Evolutionary conservation across 1,140 invertebrate genomes (phyloP).

Genomic region (Eubasilissa regina): DNA sequence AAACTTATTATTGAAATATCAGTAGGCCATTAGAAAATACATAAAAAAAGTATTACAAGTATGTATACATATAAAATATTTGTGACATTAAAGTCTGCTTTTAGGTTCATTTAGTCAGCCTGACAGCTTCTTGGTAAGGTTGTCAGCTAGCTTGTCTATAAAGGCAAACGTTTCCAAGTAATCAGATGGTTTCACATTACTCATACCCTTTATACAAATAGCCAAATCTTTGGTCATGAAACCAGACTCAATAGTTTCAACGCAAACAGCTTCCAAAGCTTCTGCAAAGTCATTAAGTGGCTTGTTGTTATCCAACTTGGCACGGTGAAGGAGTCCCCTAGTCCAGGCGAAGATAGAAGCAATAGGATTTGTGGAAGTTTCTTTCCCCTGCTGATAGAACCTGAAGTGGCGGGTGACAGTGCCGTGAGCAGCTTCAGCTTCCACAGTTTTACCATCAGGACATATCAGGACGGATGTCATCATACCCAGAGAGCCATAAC

Average conservation of each 20-base stretch:
- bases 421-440: slow-evolving; percentile 98
- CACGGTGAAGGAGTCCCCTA: slow-evolving; percentile 90
- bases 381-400: slow-evolving; percentile 94
- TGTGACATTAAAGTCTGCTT: slow-evolving; percentile 53
- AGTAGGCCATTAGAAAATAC: slow-evolving; percentile 16
- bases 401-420: slow-evolving; percentile 97
- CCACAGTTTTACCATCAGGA: slow-evolving; percentile 97
- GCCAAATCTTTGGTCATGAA: slow-evolving; percentile 99
- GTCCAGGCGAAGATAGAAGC: slow-evolving; percentile 99
- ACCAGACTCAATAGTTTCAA: slow-evolving; percentile 95
- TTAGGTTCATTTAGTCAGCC: slow-evolving; percentile 62
- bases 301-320: slow-evolving; percentile 92
- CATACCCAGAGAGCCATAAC: slow-evolving; percentile 92
- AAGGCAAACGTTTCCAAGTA: slow-evolving; percentile 99
- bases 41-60: slow-evolving; percentile 8
- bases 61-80: slow-evolving; percentile 10
- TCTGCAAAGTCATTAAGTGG: slow-evolving; percentile 85
- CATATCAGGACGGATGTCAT: slow-evolving; percentile 97
- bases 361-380: slow-evolving; percentile 98
- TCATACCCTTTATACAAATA: slow-evolving; percentile 96
- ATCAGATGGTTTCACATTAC: slow-evolving; percentile 86
- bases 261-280: slow-evolving; percentile 90
- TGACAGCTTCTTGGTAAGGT: slow-evolving; percentile 83
- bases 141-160: slow-evolving; percentile 95
- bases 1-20: slow-evolving; percentile 16